phyloP scores from a whole-genome alignment of 2,888 invertebrate genomes.

The Taphrorychus bicolor region DNA sequence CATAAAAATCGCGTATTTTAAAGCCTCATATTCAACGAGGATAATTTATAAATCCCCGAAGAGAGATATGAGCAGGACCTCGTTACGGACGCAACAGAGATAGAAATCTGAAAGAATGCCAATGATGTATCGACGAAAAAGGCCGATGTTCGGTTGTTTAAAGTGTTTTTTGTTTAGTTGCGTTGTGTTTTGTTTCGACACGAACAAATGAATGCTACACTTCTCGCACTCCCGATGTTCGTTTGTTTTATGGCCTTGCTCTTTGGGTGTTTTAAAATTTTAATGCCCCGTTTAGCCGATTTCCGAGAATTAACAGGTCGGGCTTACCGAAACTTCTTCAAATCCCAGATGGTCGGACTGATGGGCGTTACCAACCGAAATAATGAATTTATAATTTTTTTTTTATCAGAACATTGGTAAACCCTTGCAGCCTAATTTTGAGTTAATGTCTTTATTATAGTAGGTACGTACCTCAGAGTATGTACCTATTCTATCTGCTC shows the following conservation, averaged over 20 bases:
- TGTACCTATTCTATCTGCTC: too few species aligned
- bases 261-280: conserved; percentile 30
- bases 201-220: conserved; percentile 60
- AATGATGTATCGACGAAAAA: conserved; percentile 61
- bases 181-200: conserved; percentile 58
- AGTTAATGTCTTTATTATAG: too few species aligned
- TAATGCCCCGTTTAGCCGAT: conserved; percentile 23
- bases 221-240: conserved; percentile 56
- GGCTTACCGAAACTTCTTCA: conserved; percentile 8
- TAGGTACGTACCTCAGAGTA: too few species aligned
- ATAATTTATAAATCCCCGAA: conserved; percentile 24
- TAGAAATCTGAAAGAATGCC: conserved; percentile 53
- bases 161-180: conserved; percentile 54
- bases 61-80: conserved; percentile 22
- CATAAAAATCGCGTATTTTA: conserved; percentile 25
- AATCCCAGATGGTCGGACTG: conserved; percentile 15
- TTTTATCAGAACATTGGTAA: too few species aligned
- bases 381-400: too few species aligned
- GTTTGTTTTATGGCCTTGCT: conserved; percentile 48
- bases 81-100: conserved; percentile 29
- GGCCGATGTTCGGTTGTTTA: conserved; percentile 60
- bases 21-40: conserved; percentile 12
- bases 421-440: too few species aligned
- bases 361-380: too few species aligned
- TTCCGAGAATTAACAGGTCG: conserved; percentile 21